These are phyloP conservation scores for Noctua comes DNA, from an alignment of 2,888 invertebrate species.

Conservation along the genomic window DNA sequence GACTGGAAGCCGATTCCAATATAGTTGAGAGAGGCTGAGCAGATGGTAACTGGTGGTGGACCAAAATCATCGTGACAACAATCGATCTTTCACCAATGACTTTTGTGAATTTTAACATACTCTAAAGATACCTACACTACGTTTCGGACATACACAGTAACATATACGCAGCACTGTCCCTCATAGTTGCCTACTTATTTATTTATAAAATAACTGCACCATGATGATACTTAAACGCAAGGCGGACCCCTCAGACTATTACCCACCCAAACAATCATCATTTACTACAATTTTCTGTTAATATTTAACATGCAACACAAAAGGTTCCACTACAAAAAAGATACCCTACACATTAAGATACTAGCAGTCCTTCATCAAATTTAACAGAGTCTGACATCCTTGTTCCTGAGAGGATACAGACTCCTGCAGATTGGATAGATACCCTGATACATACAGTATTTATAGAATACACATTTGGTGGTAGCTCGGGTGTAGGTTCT, in stretches of 20 bases:
- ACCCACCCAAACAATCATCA: slow-evolving; percentile 11
- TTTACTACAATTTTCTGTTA: slow-evolving; percentile 22
- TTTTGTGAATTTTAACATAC: neutral
- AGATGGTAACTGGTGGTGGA: neutral
- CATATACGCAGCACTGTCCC: neutral
- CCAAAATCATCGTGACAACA: neutral
- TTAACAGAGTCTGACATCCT: neutral
- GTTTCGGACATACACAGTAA: neutral
- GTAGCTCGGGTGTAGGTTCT: neutral
- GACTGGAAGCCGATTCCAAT: neutral
- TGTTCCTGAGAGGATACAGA: slow-evolving; percentile 1
- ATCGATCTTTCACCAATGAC: neutral
- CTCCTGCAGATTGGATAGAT: slow-evolving; percentile 15
- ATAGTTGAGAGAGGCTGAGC: neutral
- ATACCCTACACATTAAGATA: neutral
- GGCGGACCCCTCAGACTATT: neutral
- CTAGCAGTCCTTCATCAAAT: slow-evolving; percentile 14
- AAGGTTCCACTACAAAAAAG: neutral
- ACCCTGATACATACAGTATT: neutral
- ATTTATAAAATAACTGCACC: neutral
- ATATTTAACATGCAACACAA: slow-evolving; percentile 11
- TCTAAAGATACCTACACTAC: no score
- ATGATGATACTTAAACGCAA: neutral
- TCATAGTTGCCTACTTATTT: slow-evolving; percentile 11
- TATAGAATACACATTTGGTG: slow-evolving; percentile 10